These are phyloP conservation scores for Notarius quadriscutis DNA, from an alignment of 2,113 vertebrate genomes.

Conservation along the genomic window DNA sequence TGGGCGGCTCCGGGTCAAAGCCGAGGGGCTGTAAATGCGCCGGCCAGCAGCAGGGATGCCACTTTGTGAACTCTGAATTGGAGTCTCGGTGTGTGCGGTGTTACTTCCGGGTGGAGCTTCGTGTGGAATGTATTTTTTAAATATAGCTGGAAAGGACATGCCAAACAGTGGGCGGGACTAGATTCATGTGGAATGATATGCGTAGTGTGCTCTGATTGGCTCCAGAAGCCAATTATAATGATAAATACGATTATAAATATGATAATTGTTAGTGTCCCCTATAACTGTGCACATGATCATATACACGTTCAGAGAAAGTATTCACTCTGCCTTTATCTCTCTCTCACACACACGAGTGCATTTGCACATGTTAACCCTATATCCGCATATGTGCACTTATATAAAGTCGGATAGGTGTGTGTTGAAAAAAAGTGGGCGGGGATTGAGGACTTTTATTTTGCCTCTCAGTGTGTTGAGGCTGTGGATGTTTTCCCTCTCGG, in stretches of 20 bases:
- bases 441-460: conserved; percentile 22
- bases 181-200: neutral
- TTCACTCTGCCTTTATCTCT: neutral
- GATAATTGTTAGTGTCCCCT: too few relatives aligned
- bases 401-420: neutral
- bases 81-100: neutral
- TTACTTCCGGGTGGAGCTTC: neutral
- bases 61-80: too few relatives aligned
- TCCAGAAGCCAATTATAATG: neutral
- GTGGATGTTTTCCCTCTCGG: neutral
- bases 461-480: neutral
- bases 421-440: neutral
- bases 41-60: too few relatives aligned
- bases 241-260: too few relatives aligned
- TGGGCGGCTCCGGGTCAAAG: too few relatives aligned
- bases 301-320: neutral
- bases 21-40: too few relatives aligned
- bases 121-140: too few relatives aligned
- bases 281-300: too few relatives aligned
- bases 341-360: neutral
- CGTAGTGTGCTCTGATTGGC: neutral
- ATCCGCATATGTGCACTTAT: too few relatives aligned
- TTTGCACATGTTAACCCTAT: too few relatives aligned
- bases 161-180: neutral
- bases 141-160: neutral